Percentiles rank a stretch among this genome's conserved stretches.
Evolutionary conservation across 2,113 vertebrate species (phyloP).

Genomic region (Orientallactaga bullata): DNA sequence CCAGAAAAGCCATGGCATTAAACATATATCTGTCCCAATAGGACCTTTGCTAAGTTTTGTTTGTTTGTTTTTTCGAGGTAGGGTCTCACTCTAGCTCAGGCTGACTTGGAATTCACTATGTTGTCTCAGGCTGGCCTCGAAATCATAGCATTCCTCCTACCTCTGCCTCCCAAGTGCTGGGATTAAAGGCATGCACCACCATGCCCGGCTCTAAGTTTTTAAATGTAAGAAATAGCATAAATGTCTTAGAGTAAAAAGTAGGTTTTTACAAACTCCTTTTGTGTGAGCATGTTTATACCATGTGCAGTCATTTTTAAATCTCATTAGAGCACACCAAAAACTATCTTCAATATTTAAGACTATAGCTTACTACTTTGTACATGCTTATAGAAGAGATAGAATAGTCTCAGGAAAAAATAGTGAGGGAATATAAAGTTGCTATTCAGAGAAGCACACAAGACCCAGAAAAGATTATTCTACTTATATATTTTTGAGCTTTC

Average conservation of each 20-base stretch:
- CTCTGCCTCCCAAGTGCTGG: no score
- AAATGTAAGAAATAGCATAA: slow-evolving; percentile 55
- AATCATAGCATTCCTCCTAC: no score
- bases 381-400: slow-evolving; percentile 15
- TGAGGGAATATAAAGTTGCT: slow-evolving; percentile 63
- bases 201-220: background rate
- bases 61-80: no score
- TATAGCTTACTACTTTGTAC: slow-evolving; percentile 1
- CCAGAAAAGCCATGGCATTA: slow-evolving; percentile 28
- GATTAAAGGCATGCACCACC: no score
- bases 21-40: background rate
- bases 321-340: slow-evolving; percentile 55
- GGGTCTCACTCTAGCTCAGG: no score
- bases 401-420: slow-evolving; percentile 54
- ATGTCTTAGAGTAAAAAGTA: slow-evolving; percentile 41
- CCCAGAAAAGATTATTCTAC: slow-evolving; percentile 50
- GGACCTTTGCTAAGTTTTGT: background rate
- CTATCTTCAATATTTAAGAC: slow-evolving; percentile 50
- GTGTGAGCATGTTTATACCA: slow-evolving; percentile 36
- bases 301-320: background rate
- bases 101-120: no score
- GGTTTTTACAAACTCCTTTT: slow-evolving; percentile 26
- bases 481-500: slow-evolving; percentile 3
- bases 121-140: no score
- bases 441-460: slow-evolving; percentile 65